Evolutionary conservation across 1,140 invertebrate genomes (phyloP), one percentile per base, ranked within the genome.

Genomic region (Orussus abietinus): DNA sequence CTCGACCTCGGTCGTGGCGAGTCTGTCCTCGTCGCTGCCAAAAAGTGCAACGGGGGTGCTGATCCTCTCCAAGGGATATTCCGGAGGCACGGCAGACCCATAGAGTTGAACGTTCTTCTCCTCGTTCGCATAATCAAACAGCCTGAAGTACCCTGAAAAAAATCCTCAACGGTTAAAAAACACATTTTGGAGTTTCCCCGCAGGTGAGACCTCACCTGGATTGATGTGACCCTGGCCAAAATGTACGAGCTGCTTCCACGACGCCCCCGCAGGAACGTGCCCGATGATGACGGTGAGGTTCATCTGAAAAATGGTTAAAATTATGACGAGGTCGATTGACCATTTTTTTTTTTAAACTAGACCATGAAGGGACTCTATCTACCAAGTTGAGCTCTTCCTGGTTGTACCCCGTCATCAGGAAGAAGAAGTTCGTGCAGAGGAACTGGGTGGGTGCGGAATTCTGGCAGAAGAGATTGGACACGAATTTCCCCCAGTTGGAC

Each of bases 211-310:
- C n/a, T 42, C 40, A 69, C 68, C 66, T 49, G 62, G 53, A 45
- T 68, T 74, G 10, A 74, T 56, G 2, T 75, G 67, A 5, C 75
- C 69, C 53, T 85, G 85, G 0, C 76, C 81, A 52, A 76, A 87
- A 56, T 89, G 85, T 10, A 84, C 70, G 5, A 92, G 62, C 57
- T 91, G 87, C 53, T 84, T 82, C 30, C 80, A 78, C 0, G 87
- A 85, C 1, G 86, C 80, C 10, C 89, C 89, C 4, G 86, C 82
- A 1, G 92, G 90, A 11, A 77, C 75, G 55, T 92, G 88, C 0
- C 80, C 77, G 21, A 85, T 70, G 41, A 91, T 81, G 0, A 90
- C 81, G 0, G 85, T 79, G 1, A 88, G 51, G 58, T 84, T 78
- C 0, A 80, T 82, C 71, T 78, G 44, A 4, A 48, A 53, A 18